Evolutionary conservation across 1,140 invertebrate genomes (phyloP), one percentile per base, ranked within the genome.

Genomic region (Doryteuthis pealeii): DNA sequence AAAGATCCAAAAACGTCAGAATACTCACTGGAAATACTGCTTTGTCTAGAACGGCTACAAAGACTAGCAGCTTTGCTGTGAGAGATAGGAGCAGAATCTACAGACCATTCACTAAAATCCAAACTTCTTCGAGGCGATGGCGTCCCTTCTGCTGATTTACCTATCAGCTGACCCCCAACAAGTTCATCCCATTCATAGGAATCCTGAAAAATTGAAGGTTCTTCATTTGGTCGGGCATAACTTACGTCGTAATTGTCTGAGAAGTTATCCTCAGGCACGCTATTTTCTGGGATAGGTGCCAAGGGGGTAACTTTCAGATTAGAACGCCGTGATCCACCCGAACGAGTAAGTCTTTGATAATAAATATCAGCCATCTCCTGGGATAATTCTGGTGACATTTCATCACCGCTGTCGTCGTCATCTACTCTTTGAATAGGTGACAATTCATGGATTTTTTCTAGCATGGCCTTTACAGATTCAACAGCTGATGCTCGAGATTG

Each of bases 141-240:
- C 18, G 74, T 71, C 43, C 69, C 49, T 40, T 74, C 71, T 54
- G 43, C 40, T 12, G 80, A 81, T 71, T 74, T 73, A 18, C 83
- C 83, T 10, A 84, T 79, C 8, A 84, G 71, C 22, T 83, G 72
- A 49, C 82, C 82, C 8, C 81, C 83, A 69, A 81, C 81, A 54
- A 82, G 82, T 73, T 86, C 84, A 78, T 86, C 84, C 84, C 84
- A 86, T 73, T 86, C 83, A 79, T 79, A 85, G 74, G 76, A 80
- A 72, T 82, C 81, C 31, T 72, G 72, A 35, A 58, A 58, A 26
- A 75, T 69, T 69, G 79, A 80, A 28, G 76, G 54, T 58, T 84
- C 82, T 6, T 82, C 80, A 80, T 82, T 79, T 30, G 66, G 78
- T 80, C 10, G 81, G 70, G 43, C 79, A 80, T 33, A 74, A 79